Evolutionary conservation across 23 tunicate genomes (phyloP), one percentile per base, ranked within the genome.

Genomic region (Halocynthia aurantium): DNA sequence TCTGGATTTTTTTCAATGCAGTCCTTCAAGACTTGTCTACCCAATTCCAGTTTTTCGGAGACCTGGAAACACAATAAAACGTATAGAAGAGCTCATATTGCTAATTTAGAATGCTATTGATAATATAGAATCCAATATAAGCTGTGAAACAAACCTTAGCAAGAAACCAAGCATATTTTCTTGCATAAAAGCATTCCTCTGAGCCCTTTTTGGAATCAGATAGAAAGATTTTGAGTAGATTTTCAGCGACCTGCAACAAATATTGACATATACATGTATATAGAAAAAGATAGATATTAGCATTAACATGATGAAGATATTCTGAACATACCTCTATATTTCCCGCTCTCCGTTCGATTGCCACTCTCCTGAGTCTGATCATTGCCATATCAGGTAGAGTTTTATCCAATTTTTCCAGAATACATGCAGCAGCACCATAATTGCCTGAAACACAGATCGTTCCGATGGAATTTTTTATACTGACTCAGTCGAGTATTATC

Each of bases 161-260:
- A 6, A 91, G 80, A 71, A 85, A 91, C 97, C 97, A 91, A 51
- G 84, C 85, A 12, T 85, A 62, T 75, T 91, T 91, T 55, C 97
- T 53, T 53, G 86, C 64, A 69, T 84, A 91, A 77, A 91, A 91
- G 57, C 83, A 54, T 50, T 80, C 82, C 73, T 91, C 97, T 62
- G 81, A 76, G 49, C 73, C 90, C 71, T 91, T 91, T 6, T 75
- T 87, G 52, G 90, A 80, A 62, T 74, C 60, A 50, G 97, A 81
- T 17, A 85, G 83, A 71, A 85, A 91, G 40, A 57, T 17, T 55
- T 65, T 70, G 10, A 91, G 51, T 0, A 91, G 57, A 21, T 81
- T 81, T 62, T 91, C 97, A 17, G 97, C 97, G 31, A 50, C 50
- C 78, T 74, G 49, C 50, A 70, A 70, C 50, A 70, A 70, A 20